Evolutionary conservation across 1,140 invertebrate genomes (phyloP).

Genomic region (Gryllus bimaculatus): DNA sequence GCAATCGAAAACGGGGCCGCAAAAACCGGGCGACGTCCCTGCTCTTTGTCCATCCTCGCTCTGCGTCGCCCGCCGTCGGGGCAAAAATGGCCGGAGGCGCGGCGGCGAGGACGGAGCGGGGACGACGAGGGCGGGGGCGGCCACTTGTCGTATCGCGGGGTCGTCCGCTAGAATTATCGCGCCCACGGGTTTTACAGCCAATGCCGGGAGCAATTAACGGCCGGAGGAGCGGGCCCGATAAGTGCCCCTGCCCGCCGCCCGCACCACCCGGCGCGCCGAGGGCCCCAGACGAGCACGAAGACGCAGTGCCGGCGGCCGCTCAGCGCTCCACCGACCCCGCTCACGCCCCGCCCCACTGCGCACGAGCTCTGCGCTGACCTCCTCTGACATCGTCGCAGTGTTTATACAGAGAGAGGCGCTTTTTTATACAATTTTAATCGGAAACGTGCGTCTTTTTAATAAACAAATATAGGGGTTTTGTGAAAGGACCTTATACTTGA

Average conservation of each 20-base stretch:
- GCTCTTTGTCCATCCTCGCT: not conserved
- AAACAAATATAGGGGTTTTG: too few species aligned
- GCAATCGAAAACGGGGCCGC: not conserved
- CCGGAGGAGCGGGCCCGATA: not conserved
- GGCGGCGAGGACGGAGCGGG: not conserved
- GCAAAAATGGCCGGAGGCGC: not conserved
- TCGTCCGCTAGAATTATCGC: not conserved
- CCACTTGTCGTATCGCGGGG: not conserved
- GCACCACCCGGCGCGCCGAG: too few species aligned
- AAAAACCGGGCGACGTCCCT: not conserved
- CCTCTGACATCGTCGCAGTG: too few species aligned
- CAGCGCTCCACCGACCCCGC: too few species aligned
- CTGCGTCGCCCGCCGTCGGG: not conserved
- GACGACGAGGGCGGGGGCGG: not conserved
- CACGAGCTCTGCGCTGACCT: too few species aligned
- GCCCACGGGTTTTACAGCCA: not conserved
- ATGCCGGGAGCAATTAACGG: conserved; percentile 2
- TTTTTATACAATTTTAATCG: too few species aligned
- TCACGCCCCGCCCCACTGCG: too few species aligned
- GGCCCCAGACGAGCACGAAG: too few species aligned
- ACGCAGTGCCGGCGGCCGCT: too few species aligned
- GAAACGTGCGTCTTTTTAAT: too few species aligned
- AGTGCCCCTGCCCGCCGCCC: not conserved
- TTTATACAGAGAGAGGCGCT: too few species aligned
- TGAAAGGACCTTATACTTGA: too few species aligned